These are phyloP conservation scores for Balaeniceps rex DNA, from an alignment of 2,113 vertebrate species.

Conservation along the genomic window DNA sequence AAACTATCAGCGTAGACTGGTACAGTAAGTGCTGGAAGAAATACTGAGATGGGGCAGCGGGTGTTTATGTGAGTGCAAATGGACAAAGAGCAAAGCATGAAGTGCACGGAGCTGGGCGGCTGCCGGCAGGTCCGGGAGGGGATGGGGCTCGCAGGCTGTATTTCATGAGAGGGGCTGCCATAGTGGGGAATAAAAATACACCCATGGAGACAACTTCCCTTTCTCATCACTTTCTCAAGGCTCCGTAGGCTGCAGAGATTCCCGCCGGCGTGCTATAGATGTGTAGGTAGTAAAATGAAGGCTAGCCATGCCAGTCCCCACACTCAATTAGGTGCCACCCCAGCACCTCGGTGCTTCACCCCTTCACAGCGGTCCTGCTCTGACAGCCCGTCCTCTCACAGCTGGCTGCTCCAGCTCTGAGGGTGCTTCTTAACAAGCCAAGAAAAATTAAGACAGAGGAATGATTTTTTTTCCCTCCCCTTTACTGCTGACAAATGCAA, in stretches of 20 bases:
- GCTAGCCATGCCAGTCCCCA: background rate
- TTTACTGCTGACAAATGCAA: background rate
- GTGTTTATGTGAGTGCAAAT: background rate
- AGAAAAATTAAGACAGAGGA: background rate
- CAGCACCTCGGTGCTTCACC: background rate
- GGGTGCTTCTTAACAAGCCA: background rate
- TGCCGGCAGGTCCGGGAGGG: background rate
- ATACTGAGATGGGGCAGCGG: background rate
- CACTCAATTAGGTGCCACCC: background rate
- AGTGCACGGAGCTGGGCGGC: background rate
- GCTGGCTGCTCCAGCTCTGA: background rate
- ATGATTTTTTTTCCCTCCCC: background rate
- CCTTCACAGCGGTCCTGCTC: background rate
- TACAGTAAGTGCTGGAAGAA: background rate
- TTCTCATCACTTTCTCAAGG: background rate
- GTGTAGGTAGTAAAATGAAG: background rate
- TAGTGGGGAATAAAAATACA: background rate
- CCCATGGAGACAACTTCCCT: background rate
- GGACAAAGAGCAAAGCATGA: background rate
- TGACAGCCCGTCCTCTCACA: fast-evolving
- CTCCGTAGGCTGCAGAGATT: background rate
- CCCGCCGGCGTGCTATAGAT: fast-evolving
- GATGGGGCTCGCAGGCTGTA: background rate
- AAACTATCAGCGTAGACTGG: background rate
- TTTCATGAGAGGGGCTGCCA: background rate